These are phyloP conservation scores for Drosophila sp. DNA, from an alignment of 1,140 invertebrate genomes.

Conservation along the genomic window DNA sequence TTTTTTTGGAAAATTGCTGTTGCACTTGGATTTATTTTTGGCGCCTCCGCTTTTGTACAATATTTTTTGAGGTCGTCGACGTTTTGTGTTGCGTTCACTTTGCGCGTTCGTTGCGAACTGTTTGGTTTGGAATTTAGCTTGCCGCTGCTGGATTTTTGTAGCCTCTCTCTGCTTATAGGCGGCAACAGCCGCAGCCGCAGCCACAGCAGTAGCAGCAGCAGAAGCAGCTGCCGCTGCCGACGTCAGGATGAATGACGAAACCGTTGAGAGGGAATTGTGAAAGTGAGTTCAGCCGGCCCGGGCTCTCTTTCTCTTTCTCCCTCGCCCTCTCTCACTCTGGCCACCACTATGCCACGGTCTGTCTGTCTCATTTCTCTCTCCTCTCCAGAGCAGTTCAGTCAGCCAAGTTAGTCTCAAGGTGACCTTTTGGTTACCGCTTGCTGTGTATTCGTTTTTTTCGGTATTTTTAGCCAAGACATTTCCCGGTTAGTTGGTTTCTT, in stretches of 20 bases:
- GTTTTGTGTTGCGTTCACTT: constrained; percentile 65
- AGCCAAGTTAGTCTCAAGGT: constrained; percentile 70
- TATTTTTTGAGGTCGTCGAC: constrained; percentile 64
- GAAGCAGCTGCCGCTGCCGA: constrained; percentile 25
- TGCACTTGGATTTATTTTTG: constrained; percentile 51
- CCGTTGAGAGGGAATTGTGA: constrained; percentile 58
- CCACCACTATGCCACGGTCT: constrained; percentile 16
- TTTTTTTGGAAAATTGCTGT: constrained; percentile 16
- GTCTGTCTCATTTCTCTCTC: constrained; percentile 21
- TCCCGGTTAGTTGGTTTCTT: constrained; percentile 42
- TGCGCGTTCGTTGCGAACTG: constrained; percentile 72
- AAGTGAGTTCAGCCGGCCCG: constrained; percentile 46
- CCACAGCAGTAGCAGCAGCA: constrained; percentile 31
- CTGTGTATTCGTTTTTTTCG: constrained; percentile 20
- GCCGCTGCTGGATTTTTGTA: constrained; percentile 71
- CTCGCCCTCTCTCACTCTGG: constrained; percentile 21
- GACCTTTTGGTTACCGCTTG: constrained; percentile 52
- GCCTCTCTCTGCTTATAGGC: constrained; percentile 39
- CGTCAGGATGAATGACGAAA: constrained; percentile 77
- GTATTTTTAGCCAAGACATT: constrained; percentile 63
- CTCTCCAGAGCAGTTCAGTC: constrained; percentile 59
- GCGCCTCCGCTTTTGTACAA: constrained; percentile 31
- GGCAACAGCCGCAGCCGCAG: constrained; percentile 6
- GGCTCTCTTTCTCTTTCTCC: constrained; percentile 22
- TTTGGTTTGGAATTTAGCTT: constrained; percentile 47